Conservation (phyloP, 2,888 invertebrate species). For the Scrobipalpa atriplicella region DNA sequence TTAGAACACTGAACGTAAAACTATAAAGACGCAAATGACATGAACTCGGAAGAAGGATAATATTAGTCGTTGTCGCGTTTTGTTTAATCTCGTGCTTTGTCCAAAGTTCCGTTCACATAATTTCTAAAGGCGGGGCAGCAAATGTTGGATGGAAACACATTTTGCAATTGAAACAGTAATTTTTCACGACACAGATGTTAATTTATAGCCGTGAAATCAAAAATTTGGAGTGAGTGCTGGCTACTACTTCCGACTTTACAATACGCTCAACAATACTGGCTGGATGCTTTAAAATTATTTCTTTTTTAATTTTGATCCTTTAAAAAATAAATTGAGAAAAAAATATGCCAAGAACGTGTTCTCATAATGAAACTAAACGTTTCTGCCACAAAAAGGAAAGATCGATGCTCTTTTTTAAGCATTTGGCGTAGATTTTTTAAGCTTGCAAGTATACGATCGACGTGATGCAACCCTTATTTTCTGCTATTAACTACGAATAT, state of each 20-base stretch:
- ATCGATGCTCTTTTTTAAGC: slow-evolving; percentile 66
- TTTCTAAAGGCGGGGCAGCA: slow-evolving; percentile 49
- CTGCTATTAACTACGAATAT: not conserved
- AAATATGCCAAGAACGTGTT: slow-evolving; percentile 16
- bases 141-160: slow-evolving; percentile 29
- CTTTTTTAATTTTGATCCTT: not conserved
- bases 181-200: slow-evolving; percentile 30
- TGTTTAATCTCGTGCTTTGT: slow-evolving; percentile 25
- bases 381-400: slow-evolving; percentile 57
- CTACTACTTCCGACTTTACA: not conserved
- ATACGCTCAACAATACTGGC: not conserved
- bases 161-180: slow-evolving; percentile 27
- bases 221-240: slow-evolving; percentile 4
- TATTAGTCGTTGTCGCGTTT: not conserved
- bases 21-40: no score
- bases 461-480: not conserved
- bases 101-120: slow-evolving; percentile 41
- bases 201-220: slow-evolving; percentile 23
- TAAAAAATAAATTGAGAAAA: not conserved
- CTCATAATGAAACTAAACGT: slow-evolving; percentile 34
- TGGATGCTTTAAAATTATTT: not conserved
- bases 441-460: slow-evolving; percentile 24
- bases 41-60: not conserved
- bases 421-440: slow-evolving; percentile 47
- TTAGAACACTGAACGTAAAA: not conserved